phyloP scores from a whole-genome alignment of 2,113 vertebrate species.

The Patagioenas fasciata region DNA sequence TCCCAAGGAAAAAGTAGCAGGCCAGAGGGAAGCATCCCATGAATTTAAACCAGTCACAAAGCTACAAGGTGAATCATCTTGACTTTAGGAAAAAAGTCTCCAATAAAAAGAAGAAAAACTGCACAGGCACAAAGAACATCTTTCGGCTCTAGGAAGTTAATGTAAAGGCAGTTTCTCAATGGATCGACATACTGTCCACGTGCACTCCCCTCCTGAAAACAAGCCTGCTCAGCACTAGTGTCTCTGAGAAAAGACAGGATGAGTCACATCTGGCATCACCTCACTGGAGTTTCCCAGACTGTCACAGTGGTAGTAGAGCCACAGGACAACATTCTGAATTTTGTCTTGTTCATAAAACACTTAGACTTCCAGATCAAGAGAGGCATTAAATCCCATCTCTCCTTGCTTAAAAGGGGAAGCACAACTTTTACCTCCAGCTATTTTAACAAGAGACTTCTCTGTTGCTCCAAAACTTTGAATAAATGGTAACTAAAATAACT shows the following conservation, averaged over 20 bases:
- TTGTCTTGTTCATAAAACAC: not conserved
- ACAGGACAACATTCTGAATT: not conserved
- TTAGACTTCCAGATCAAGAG: not conserved
- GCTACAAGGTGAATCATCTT: not conserved
- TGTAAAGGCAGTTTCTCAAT: not conserved
- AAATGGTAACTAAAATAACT: not conserved
- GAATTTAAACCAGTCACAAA: not conserved
- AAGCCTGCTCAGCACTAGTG: not conserved
- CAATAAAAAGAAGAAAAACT: not conserved
- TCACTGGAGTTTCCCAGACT: not conserved
- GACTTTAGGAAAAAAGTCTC: not conserved
- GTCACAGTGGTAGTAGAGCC: not conserved
- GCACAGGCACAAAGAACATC: not conserved
- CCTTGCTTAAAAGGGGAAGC: not conserved
- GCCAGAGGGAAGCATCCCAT: not conserved
- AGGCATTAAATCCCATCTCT: not conserved
- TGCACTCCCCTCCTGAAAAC: not conserved
- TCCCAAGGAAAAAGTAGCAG: not conserved
- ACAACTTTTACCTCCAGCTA: not conserved
- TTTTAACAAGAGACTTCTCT: not conserved
- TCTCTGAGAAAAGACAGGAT: not conserved
- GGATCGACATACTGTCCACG: not conserved
- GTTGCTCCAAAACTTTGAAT: not conserved
- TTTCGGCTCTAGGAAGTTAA: not conserved
- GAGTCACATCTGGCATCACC: not conserved